Evolutionary conservation across 2,113 vertebrate species (phyloP), one percentile per base, ranked within the genome.

Genomic region (Eleginops maclovinus): DNA sequence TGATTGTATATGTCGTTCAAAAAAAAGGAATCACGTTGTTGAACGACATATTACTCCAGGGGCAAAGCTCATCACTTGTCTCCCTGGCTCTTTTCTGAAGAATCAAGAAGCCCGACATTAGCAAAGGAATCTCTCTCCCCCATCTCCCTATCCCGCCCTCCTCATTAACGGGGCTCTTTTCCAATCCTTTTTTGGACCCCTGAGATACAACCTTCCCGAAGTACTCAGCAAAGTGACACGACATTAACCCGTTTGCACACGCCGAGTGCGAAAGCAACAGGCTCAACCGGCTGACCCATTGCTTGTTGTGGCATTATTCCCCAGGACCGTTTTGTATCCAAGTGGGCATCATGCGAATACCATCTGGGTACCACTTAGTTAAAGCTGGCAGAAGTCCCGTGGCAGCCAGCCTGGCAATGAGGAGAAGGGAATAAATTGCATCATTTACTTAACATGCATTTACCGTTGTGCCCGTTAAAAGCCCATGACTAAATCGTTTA

Each of bases 361-460:
- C 97, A 97, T 99, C 97, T 98, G 96, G 96, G 96, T 96, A 96
- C 94, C 95, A 96, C 96, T 97, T 97, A 97, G 96, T 98, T 96
- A 97, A 97, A 97, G 95, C 96, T 97, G 97, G 96, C 96, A 96
- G 93, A 90, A 91, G 94, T 95, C 96, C 96, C 93, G 94, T 95
- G 95, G 96, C 96, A 97, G 94, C 94, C 94, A 95, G 95, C 95
- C 96, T 97, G 96, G 96, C 96, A 96, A 94, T 94, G 94, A 95
- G 95, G 94, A 95, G 94, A 95, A 95, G 94, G 96, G 95, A 97
- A 97, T 98, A 97, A 97, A 98, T 95, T 97, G 96, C 96, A 97
- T 97, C 96, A 97, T 98, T 98, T 98, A 97, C 95, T 97, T 97
- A 97, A 97, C 96, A 97, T 96, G 95, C 96, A 96, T 96, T 97